Evolutionary conservation across 2,797 vertebrate species (phyloP), one percentile per base, ranked within the genome.

Genomic region (Pipistrellus pygmaeus): DNA sequence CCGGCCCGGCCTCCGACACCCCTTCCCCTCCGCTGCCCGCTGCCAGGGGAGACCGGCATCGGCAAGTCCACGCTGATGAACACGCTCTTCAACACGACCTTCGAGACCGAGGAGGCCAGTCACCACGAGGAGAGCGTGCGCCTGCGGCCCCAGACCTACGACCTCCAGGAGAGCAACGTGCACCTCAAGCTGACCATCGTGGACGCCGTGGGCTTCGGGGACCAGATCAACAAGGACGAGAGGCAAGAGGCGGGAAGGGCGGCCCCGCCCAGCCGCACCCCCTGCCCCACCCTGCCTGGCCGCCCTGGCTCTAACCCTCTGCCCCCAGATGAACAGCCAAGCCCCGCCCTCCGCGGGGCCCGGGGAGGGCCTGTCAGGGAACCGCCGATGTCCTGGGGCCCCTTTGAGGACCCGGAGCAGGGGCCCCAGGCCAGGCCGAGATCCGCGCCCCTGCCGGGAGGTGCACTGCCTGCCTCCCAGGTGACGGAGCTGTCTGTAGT

Each of bases 1-100:
- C 60, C 3, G 0, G 8, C 12, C 27, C n/a, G n/a, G 46, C 25
- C 83, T 88, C 25, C 27, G 81, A 53, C 18, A 6, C 1, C 9
- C 21, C 1, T 32, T 27, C 5, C 35, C 51, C 38, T n/a, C 21
- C 27, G 0, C 25, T 35, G 32, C 21, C 21, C 27, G 1, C 30
- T 41, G 75, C 41, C 90, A 99, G 99, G 99, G 87, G 99, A 99
- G 98, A 99, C 99, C 0, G 99, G 99, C 82, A 99, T 99, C 2
- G 99, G 99, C 94, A 99, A 99, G 95, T 99, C 99, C 3, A 99
- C 99, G 0, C 97, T 99, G 90, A 99, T 99, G 99, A 99, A 99
- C 96, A 99, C 99, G 0, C 99, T 99, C 27, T 99, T 99, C 98
- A 99, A 99, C 97, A 99, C 99, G 18, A 99, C 98, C 27, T 99